Conservation (phyloP, 2,888 invertebrate genomes). For the Oxytorus armatus region DNA sequence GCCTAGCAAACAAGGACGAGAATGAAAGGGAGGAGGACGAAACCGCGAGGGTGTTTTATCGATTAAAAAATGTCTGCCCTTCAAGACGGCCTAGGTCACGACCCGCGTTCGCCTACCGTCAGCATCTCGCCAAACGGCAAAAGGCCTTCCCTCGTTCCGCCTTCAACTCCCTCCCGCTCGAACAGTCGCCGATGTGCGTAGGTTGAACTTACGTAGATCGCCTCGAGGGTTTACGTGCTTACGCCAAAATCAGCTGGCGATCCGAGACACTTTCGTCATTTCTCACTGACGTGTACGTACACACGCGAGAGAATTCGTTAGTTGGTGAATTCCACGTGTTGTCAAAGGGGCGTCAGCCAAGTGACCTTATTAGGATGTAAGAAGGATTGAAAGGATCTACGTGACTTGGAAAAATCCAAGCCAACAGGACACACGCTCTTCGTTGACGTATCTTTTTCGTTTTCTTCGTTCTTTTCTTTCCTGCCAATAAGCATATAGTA, state of each 20-base stretch:
- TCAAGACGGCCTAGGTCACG: conserved; percentile 84
- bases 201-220: conserved; percentile 16
- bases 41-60: conserved; percentile 80
- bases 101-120: conserved; percentile 82
- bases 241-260: conserved; percentile 31
- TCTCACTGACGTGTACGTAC: too few species aligned
- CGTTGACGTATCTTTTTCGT: background rate
- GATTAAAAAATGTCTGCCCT: conserved; percentile 85
- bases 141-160: conserved; percentile 3
- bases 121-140: conserved; percentile 47
- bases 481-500: conserved; percentile 9
- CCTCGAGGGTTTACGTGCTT: conserved; percentile 2
- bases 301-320: too few species aligned
- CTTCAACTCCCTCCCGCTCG: too few species aligned
- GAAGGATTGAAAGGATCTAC: background rate
- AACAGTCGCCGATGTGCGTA: conserved; percentile 29
- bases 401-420: background rate
- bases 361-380: background rate
- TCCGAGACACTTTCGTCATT: conserved; percentile 5
- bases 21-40: conserved; percentile 66
- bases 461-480: too few species aligned
- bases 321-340: too few species aligned
- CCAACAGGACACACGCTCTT: conserved; percentile 7
- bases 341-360: background rate
- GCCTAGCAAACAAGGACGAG: conserved; percentile 71